Conservation (phyloP, 2,113 vertebrate genomes). For the Proteles cristata region DNA sequence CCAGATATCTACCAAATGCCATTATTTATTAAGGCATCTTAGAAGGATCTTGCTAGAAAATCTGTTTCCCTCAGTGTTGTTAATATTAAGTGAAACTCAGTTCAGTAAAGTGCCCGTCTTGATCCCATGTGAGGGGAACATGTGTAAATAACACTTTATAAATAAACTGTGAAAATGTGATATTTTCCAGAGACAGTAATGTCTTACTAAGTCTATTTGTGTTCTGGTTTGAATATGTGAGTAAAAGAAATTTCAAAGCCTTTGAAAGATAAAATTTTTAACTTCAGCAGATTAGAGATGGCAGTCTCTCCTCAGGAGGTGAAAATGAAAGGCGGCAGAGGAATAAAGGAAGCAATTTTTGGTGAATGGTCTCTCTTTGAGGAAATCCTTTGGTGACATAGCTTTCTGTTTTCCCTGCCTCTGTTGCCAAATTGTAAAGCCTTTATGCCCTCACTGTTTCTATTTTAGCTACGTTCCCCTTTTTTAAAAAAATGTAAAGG, state of each 20-base stretch:
- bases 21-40: neutral
- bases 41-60: neutral
- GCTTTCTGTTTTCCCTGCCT: neutral
- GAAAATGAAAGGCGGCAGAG: neutral
- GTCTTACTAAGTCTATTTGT: neutral
- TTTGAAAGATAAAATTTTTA: neutral
- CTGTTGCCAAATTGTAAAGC: neutral
- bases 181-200: constrained; percentile 45
- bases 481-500: neutral
- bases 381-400: neutral
- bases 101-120: neutral
- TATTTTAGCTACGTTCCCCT: neutral
- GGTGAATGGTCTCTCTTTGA: neutral
- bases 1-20: neutral
- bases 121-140: neutral
- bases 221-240: neutral
- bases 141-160: constrained; percentile 35
- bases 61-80: neutral
- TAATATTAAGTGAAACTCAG: neutral
- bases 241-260: neutral
- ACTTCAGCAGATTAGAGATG: neutral
- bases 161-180: constrained; percentile 53
- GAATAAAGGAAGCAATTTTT: neutral
- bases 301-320: neutral
- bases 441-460: neutral